phyloP scores from a whole-genome alignment of 2,888 invertebrate species.

The Drosophila tripunctata region DNA sequence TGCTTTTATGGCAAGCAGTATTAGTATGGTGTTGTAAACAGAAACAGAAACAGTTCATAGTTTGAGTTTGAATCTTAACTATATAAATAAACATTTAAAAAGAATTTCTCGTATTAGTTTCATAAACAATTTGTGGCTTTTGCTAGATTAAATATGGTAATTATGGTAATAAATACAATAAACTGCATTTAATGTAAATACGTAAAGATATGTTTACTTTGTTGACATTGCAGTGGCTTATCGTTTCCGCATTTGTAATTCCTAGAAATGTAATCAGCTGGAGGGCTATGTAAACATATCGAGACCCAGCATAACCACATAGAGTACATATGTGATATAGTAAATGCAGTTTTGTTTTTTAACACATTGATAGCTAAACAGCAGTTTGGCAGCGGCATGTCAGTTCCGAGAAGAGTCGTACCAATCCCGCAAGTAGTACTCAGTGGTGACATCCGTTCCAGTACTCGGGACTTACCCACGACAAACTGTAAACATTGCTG shows the following conservation, averaged over 20 bases:
- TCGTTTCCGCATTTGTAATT: slow-evolving; percentile 32
- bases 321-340: not conserved
- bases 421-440: slow-evolving; percentile 14
- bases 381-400: slow-evolving; percentile 1
- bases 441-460: slow-evolving; percentile 51
- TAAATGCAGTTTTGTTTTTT: not conserved
- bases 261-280: slow-evolving; percentile 17
- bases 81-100: not conserved
- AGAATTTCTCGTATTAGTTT: not conserved
- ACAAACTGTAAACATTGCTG: slow-evolving; percentile 35
- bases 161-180: not conserved
- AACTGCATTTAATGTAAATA: slow-evolving; percentile 13
- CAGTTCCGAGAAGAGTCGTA: slow-evolving; percentile 34
- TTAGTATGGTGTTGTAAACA: no score
- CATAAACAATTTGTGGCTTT: slow-evolving; percentile 2
- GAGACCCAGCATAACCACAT: slow-evolving; percentile 23
- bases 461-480: slow-evolving; percentile 7
- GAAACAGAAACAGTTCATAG: no score
- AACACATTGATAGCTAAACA: slow-evolving; percentile 1
- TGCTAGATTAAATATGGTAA: not conserved
- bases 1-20: no score
- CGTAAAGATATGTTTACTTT: not conserved
- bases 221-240: slow-evolving; percentile 30
- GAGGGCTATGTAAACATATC: slow-evolving; percentile 21
- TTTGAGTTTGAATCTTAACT: no score